A percentile compares a stretch with the other conserved stretches of the same genome.
Evolutionary conservation across 2,797 vertebrate species (phyloP).

Genomic region (Pipistrellus pipistrellus): DNA sequence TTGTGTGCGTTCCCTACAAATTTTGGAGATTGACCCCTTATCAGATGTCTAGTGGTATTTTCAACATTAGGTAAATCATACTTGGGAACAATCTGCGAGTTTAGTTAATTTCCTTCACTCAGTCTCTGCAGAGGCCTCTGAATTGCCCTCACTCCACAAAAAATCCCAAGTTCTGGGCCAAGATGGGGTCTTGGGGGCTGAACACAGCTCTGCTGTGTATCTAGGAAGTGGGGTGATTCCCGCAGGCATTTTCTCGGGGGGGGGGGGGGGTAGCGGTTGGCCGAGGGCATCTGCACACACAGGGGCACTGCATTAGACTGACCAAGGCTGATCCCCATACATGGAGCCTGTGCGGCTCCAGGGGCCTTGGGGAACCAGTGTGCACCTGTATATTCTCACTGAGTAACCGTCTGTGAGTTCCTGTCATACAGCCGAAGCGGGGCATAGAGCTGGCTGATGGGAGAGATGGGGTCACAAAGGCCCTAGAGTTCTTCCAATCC

Average conservation of each 20-base stretch:
- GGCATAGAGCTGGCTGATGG: not conserved
- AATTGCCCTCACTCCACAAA: not conserved
- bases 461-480: not conserved
- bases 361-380: not conserved
- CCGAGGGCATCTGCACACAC: not conserved
- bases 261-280: not conserved
- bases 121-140: not conserved
- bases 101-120: constrained; percentile 9
- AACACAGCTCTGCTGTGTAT: not conserved
- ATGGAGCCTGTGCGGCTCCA: not conserved
- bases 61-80: not conserved
- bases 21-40: too few relatives aligned
- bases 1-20: too few relatives aligned
- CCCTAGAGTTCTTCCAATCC: not conserved
- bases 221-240: not conserved
- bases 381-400: not conserved
- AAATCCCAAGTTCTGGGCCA: not conserved
- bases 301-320: not conserved
- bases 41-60: not conserved
- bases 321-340: not conserved
- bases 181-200: not conserved
- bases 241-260: too few relatives aligned
- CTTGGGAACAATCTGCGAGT: not conserved
- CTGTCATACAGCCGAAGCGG: not conserved
- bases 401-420: not conserved